phyloP scores from a whole-genome alignment of 2,888 invertebrate species.

The Punctoribates punctum region DNA sequence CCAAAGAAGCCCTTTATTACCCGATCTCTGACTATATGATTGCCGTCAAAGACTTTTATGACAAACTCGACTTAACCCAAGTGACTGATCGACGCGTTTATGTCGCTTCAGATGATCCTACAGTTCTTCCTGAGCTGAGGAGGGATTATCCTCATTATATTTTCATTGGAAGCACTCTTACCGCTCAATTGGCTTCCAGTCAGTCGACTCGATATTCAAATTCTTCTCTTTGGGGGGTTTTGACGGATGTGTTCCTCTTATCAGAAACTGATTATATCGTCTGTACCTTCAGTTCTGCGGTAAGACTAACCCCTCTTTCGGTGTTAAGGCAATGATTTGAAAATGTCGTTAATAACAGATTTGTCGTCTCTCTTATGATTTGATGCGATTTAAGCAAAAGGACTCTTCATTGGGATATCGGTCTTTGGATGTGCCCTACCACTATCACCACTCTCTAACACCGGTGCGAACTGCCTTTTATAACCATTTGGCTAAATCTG shows the following conservation, averaged over 20 bases:
- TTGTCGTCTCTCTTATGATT: conserved; percentile 12
- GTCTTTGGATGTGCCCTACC: conserved; percentile 16
- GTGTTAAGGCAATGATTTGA: neutral
- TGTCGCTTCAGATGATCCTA: conserved; percentile 23
- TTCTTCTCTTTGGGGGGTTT: conserved; percentile 18
- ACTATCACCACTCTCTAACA: conserved; percentile 29
- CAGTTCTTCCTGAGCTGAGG: neutral
- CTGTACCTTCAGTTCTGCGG: conserved; percentile 28
- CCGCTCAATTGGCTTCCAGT: neutral
- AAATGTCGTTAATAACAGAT: neutral
- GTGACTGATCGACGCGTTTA: neutral
- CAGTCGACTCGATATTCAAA: conserved; percentile 29
- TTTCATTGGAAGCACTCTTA: conserved; percentile 18
- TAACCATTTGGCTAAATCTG: neutral
- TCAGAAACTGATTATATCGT: conserved; percentile 19
- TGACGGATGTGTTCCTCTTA: neutral
- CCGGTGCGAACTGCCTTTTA: conserved; percentile 11
- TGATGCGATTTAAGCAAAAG: conserved; percentile 12
- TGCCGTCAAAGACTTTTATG: neutral
- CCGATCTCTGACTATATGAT: conserved; percentile 24
- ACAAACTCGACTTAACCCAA: neutral
- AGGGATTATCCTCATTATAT: neutral
- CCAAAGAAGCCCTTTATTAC: conserved; percentile 5
- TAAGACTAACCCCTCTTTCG: no score
- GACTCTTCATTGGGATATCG: conserved; percentile 7